These are phyloP conservation scores for Cryptoprocta ferox DNA, from an alignment of 2,797 vertebrate genomes.

Conservation along the genomic window DNA sequence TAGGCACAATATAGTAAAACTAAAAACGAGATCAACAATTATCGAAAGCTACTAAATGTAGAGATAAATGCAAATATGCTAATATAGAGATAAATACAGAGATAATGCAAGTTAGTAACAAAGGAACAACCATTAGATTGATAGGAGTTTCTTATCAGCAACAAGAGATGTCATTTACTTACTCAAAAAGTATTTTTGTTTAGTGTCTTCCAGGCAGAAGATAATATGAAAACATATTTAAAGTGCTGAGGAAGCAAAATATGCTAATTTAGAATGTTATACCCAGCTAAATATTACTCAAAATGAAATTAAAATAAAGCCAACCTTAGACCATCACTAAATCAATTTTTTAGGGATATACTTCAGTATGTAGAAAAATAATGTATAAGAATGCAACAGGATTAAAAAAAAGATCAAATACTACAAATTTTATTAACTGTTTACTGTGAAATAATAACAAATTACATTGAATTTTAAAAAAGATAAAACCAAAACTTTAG, in stretches of 20 bases:
- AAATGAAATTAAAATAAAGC: background rate
- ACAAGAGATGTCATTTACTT: background rate
- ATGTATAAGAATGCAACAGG: background rate
- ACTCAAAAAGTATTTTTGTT: background rate
- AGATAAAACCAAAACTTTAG: background rate
- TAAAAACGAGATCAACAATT: background rate
- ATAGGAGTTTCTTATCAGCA: background rate
- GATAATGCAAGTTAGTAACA: background rate
- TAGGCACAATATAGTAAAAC: background rate
- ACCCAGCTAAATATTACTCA: background rate
- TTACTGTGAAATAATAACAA: background rate
- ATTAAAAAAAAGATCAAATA: background rate
- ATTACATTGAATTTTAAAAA: background rate
- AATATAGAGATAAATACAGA: background rate
- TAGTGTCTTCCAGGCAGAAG: background rate
- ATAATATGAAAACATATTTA: background rate
- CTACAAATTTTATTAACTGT: slow-evolving; percentile 1
- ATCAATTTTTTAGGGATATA: background rate
- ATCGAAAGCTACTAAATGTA: background rate
- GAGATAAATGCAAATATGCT: background rate
- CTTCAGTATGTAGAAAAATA: background rate
- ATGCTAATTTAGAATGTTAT: background rate
- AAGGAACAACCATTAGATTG: background rate
- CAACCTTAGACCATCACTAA: background rate
- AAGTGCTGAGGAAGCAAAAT: background rate